Conservation (phyloP, 2,888 invertebrate genomes). For the Eustalomyia histrio region DNA sequence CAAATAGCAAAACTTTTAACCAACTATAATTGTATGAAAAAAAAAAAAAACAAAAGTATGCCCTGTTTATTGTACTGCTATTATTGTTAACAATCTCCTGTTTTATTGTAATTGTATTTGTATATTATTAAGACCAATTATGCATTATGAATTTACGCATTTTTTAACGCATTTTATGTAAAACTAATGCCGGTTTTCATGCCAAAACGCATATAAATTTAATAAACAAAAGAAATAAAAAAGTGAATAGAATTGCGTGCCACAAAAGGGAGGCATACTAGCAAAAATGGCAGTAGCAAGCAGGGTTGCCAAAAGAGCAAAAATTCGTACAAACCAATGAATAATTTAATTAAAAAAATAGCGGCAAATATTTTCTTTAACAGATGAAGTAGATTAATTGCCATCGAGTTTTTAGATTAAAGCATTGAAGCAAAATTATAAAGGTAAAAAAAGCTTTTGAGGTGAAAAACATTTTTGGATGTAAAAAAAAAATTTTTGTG, state of each 20-base stretch:
- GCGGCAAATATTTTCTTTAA: not conserved
- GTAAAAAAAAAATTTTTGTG: too few species aligned
- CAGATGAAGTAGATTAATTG: not conserved
- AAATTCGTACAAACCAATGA: not conserved
- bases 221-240: not conserved
- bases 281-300: not conserved
- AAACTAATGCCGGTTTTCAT: conserved; percentile 43
- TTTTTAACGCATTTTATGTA: conserved; percentile 59
- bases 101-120: conserved; percentile 1
- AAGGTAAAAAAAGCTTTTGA: too few species aligned
- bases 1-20: not conserved
- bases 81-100: conserved; percentile 16
- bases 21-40: conserved; percentile 4
- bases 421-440: too few species aligned
- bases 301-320: not conserved
- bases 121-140: conserved; percentile 30
- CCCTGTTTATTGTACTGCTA: not conserved
- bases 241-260: conserved; percentile 32
- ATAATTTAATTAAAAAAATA: not conserved
- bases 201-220: conserved; percentile 23
- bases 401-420: too few species aligned
- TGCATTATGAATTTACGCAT: conserved; percentile 52
- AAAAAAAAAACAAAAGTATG: not conserved
- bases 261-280: not conserved
- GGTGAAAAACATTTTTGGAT: too few species aligned